Conservation (phyloP, 2,113 vertebrate species). For the Fregata magnificens region DNA sequence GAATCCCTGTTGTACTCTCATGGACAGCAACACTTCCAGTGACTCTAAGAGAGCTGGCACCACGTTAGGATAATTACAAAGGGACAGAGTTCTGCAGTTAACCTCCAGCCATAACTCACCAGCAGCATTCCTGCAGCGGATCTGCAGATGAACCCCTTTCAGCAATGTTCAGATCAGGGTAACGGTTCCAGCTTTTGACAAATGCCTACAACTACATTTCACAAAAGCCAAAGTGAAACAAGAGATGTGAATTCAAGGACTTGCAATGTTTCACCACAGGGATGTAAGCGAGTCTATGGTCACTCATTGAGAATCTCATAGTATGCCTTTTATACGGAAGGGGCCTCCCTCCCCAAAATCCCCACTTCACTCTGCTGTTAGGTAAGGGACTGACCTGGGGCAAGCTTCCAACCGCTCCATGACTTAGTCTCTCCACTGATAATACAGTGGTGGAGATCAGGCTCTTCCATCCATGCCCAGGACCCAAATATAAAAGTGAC, state of each 20-base stretch:
- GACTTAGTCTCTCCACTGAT: background rate
- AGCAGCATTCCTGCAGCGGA: background rate
- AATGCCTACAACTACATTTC: background rate
- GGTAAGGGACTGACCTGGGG: background rate
- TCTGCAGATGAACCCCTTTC: background rate
- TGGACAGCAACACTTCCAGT: background rate
- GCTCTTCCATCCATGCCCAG: background rate
- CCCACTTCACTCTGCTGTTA: background rate
- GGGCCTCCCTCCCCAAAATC: background rate
- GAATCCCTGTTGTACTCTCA: background rate
- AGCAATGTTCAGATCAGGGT: background rate
- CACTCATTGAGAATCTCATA: background rate
- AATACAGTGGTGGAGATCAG: background rate
- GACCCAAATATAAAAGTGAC: constrained; percentile 4
- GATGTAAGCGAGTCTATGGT: background rate
- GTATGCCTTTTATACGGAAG: fast-evolving
- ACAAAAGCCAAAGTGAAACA: background rate
- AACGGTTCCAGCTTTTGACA: background rate
- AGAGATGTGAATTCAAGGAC: background rate
- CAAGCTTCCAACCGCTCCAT: background rate
- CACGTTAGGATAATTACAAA: background rate
- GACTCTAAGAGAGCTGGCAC: background rate
- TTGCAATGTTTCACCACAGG: background rate
- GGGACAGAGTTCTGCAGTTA: background rate
- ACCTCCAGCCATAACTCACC: background rate